A percentile compares a stretch with the other conserved stretches of the same genome.
Evolutionary conservation across 2,888 invertebrate species (phyloP).

Genomic region (Lissocephala sabroskyi): DNA sequence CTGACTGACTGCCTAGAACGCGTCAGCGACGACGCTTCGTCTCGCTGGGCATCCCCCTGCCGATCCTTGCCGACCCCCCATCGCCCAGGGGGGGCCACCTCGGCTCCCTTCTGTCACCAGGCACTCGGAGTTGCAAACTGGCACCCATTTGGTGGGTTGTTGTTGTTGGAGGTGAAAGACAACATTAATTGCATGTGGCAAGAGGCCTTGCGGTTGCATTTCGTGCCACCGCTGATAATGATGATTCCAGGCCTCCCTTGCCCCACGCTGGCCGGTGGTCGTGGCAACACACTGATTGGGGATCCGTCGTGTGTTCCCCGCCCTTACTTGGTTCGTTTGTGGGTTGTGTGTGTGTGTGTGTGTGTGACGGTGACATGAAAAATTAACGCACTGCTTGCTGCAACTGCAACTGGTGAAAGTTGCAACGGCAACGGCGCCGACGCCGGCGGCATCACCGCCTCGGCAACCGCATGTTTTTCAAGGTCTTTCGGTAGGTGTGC

Average conservation of each 20-base stretch:
- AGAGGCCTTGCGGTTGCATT: conserved; percentile 32
- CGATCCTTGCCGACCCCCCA: too few relatives aligned
- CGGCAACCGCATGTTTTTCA: conserved; percentile 46
- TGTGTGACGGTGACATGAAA: conserved; percentile 30
- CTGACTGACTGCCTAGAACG: background rate
- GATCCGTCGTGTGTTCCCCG: conserved; percentile 8
- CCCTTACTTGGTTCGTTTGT: conserved; percentile 4
- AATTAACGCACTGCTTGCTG: conserved; percentile 28
- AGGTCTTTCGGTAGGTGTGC: conserved; percentile 50
- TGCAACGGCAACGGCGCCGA: conserved; percentile 14
- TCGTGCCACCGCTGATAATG: conserved; percentile 28
- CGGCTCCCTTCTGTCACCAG: conserved; percentile 3
- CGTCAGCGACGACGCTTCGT: background rate
- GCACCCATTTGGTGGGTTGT: conserved; percentile 2
- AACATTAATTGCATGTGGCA: conserved; percentile 55
- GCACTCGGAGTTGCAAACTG: too few relatives aligned
- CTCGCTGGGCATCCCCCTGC: background rate
- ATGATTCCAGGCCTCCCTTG: conserved; percentile 19
- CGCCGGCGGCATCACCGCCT: too few relatives aligned
- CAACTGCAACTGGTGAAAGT: conserved; percentile 45
- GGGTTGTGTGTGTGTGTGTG: background rate
- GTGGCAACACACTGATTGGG: conserved; percentile 1
- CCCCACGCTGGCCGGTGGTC: conserved; percentile 2
- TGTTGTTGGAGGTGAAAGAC: conserved; percentile 43
- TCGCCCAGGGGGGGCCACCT: background rate